Base-by-base conservation (phyloP, 2,113 vertebrate species). In the Crotalus viridis region DNA sequence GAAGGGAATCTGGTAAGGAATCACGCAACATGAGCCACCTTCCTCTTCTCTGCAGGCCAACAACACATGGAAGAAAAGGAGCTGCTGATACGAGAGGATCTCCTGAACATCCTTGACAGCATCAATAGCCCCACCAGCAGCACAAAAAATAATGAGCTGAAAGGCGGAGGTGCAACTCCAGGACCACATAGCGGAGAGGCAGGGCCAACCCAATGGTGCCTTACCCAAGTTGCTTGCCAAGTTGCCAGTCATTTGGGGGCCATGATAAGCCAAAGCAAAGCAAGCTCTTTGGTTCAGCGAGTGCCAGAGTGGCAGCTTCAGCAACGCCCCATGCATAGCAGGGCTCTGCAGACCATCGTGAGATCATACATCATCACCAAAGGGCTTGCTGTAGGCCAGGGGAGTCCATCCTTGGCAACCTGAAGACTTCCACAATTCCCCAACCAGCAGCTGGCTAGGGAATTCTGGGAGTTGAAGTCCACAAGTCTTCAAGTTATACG, bases 301-400 rank as follows among this genome's bases (percentile, higher is more conserved):
- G 0, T 57, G 94, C 90, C 87, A 93, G 93, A 33, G 1, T 0
- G 96, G 94, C 95, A 0, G 0, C 95, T 87, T 96, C 96, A 96
- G 95, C 96, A 96, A 90, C 57, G 85, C 92, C 95, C 88, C 17
- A 0, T 24, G 26, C 87, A 8, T 1, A 3, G 9, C 0, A 4
- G 5, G 5, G 57, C 94, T 96, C 94, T 95, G 97, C 69, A 97
- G 97, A 97, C 96, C 97, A 97, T 95, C 94, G 95, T 96, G 97
- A 97, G 94, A 43, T 94, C 26, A 43, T 57, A 94, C 95, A 96
- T 96, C 97, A 96, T 22, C 0, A 94, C 96, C 92, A 0, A 85
- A 0, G 21, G 1, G 89, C 88, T 90, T 46, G 90, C 0, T 85
- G 91, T 9, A 0, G 48, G 15, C 0, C 12, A 56, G 7, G 4